Conservation (phyloP, 2,113 vertebrate genomes). For the Leuciscus idus region DNA sequence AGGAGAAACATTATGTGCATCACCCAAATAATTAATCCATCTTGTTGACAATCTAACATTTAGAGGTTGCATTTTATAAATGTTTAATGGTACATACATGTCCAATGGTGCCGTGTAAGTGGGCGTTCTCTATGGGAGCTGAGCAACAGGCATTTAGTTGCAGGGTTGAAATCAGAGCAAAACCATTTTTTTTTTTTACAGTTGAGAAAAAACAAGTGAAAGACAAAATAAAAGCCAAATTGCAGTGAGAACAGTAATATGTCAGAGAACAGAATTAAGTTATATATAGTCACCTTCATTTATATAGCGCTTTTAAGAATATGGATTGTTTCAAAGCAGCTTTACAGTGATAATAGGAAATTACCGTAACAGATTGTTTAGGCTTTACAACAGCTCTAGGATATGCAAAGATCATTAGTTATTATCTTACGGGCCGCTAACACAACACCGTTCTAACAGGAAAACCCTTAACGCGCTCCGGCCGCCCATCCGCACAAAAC, state of each 20-base stretch:
- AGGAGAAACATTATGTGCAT: neutral
- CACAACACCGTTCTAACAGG: too few relatives aligned
- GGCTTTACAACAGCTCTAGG: too few relatives aligned
- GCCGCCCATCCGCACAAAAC: too few relatives aligned
- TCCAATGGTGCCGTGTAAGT: neutral
- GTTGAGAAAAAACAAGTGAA: neutral
- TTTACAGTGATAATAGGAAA: too few relatives aligned
- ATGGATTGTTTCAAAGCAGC: too few relatives aligned
- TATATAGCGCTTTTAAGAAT: too few relatives aligned
- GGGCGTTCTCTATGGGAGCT: neutral
- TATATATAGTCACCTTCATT: too few relatives aligned
- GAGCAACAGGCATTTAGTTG: neutral
- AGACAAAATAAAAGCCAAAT: neutral
- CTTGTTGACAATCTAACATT: neutral
- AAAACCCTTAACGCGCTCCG: too few relatives aligned
- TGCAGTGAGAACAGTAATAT: neutral
- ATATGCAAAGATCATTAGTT: too few relatives aligned
- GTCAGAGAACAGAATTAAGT: too few relatives aligned
- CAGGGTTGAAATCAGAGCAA: neutral
- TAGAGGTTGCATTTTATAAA: neutral
- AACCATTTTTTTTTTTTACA: neutral
- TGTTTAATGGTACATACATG: neutral
- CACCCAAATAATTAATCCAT: neutral
- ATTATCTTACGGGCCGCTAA: too few relatives aligned
- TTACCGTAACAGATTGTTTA: too few relatives aligned